Evolutionary conservation across 1,140 invertebrate species (phyloP), one percentile per base, ranked within the genome.

Genomic region (Ephestia elutella): DNA sequence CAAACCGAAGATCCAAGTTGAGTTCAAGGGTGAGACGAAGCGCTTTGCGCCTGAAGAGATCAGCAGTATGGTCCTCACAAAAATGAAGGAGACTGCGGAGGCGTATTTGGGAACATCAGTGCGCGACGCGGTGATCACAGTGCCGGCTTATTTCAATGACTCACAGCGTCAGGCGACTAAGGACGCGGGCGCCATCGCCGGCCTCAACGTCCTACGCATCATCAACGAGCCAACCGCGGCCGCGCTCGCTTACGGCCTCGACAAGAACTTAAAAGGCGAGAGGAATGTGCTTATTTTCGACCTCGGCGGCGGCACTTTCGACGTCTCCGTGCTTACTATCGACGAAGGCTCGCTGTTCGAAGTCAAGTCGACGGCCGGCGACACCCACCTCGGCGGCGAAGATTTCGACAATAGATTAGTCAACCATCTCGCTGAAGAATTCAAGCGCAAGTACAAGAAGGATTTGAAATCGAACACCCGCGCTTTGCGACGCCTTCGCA

Each of bases 91-190:
- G 88, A 96, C 92, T 7, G 94, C 94, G 54, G 94, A 95, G 77
- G 91, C 92, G 8, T 96, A 95, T 78, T 71, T 96, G 38, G 94
- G 94, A 20, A 89, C 89, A n/a, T 88, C 86, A 57, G 91, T 95
- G 49, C 91, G 78, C 83, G 95, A 88, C 77, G 94, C 86, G 69
- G 92, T 91, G 66, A 93, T 97, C 84, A 97, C 95, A 57, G 96
- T 97, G 38, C 96, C 96, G 53, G 95, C 96, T 49, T 96, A 96
- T 82, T 96, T 97, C 90, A 96, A 96, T 84, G 95, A 96, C 85
- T 95, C 95, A 19, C 95, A 96, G 87, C 91, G 95, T 82, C 95
- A 96, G 89, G 95, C 95, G 63, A 96, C 95, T 49, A 96, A 96
- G 70, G 93, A 90, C 90, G 94, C 90, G 49, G 94, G 88, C 55